Base-by-base conservation (phyloP, 2,113 vertebrate genomes). In the Anarrhichthys ocellatus region DNA sequence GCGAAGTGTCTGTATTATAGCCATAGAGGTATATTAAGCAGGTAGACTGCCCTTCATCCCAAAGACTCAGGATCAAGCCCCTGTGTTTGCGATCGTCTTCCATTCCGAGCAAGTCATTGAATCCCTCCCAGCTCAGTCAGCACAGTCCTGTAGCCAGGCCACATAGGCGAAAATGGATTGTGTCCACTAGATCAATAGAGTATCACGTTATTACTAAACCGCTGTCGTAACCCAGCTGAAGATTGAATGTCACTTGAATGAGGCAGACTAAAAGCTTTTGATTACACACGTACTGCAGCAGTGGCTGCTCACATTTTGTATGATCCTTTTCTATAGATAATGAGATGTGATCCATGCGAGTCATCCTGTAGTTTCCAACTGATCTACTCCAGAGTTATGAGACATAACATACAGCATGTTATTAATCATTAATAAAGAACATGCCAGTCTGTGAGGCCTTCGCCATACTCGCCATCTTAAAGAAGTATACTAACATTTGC, bases 181-280 rank as follows among this genome's bases (percentile, higher is more conserved):
- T 67, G 63, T 88, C 78, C 80, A 14, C 24, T 34, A 63, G 59
- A 89, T 92, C 90, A 86, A 86, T 91, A 86, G 73, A 83, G 81
- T 83, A 86, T 92, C 87, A 83, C 68, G 81, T 87, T 91, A 80
- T 80, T 79, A 80, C 81, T 81, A 87, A 90, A 74, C 65, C 77
- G 32, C 73, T 88, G 68, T 82, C 63, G 90, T 80, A 87, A 83
- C 71, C 84, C 65, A 34, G 48, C 36, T 66, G 81, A 76, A 80
- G 76, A 81, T 86, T 84, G 67, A 90, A 80, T 88, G 86, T 87
- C 86, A 78, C 64, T 40, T 68, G 76, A 83, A 79, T 86, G 68
- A 89, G 64, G 88, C 77, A 66, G 65, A 73, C 52, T 62, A 56
- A 84, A 79, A 88, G 77, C 67, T 59, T 86, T 80, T 85, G 59